Conservation (phyloP, 2,888 invertebrate genomes). For the Micoletzkya japonica region DNA sequence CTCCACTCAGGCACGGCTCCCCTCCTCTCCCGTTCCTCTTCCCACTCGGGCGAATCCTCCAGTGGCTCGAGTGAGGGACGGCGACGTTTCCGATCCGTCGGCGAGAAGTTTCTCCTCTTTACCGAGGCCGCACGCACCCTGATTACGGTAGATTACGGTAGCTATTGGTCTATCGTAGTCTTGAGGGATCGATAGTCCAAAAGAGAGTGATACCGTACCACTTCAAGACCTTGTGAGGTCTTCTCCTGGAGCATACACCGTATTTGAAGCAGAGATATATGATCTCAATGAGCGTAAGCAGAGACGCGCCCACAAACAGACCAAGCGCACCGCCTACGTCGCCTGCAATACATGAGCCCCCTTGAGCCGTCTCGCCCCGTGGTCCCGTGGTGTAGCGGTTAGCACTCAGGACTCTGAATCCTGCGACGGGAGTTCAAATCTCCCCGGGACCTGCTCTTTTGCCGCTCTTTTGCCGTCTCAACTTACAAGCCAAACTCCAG, state of each 20-base stretch:
- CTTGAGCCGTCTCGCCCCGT: constrained; percentile 37
- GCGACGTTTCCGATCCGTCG: too few species aligned
- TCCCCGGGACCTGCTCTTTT: constrained; percentile 13
- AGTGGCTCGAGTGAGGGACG: not conserved
- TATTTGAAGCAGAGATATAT: constrained; percentile 51
- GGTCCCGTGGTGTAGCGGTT: constrained; percentile 41
- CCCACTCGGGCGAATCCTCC: constrained; percentile 4
- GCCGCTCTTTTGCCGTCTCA: not conserved
- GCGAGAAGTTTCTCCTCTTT: constrained; percentile 7
- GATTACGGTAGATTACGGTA: not conserved
- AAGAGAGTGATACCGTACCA: not conserved
- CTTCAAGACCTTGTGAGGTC: constrained; percentile 27
- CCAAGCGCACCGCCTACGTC: constrained; percentile 62
- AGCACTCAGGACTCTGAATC: constrained; percentile 51
- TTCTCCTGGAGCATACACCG: constrained; percentile 35
- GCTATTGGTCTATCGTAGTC: not conserved
- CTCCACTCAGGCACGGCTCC: not conserved
- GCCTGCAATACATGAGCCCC: constrained; percentile 34
- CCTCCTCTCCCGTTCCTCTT: not conserved
- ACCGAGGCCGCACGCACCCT: constrained; percentile 16
- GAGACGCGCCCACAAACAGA: constrained; percentile 58
- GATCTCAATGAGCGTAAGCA: constrained; percentile 60
- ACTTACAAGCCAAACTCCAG: constrained; percentile 58
- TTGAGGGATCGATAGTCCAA: too few species aligned
- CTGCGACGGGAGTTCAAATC: constrained; percentile 51